Evolutionary conservation across 2,113 vertebrate genomes (phyloP), one percentile per base, ranked within the genome.

Genomic region (Cairina moschata): DNA sequence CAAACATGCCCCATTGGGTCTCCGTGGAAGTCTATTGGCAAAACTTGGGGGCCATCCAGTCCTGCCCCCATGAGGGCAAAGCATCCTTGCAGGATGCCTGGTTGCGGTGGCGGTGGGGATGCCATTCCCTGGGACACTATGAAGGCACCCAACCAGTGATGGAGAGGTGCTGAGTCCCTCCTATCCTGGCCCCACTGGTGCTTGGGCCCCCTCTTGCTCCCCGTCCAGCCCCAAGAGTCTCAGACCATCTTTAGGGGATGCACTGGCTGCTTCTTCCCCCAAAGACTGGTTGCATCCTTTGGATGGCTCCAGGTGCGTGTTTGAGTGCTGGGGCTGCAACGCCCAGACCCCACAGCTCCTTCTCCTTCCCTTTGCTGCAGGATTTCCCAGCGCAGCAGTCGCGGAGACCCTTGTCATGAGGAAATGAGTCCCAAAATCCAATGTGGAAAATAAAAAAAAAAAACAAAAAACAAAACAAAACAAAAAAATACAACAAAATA

Each of bases 361-460:
- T 95, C 77, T 90, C 48, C 81, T 95, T 88, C 40, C 26, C 9
- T 88, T 94, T 1, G 1, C 86, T 93, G 94, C 81, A 88, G 52
- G 76, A 84, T 89, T 55, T 96, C 80, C 32, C 44, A 94, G 74
- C 48, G 29, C 66, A 67, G 69, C 67, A 16, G 56, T 89, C 13
- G 29, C 18, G 55, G 95, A 95, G 91, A 96, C 81, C 95, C 79
- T 97, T 96, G 96, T 97, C 93, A 65, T 44, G 71, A 74, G 60
- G 73, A 95, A 93, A 73, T 2, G 5, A 86, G 91, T 95, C 63
- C 28, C 83, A 88, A 83, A 77, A 91, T 29, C 8, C 10, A 94
- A 97, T 1, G 17, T 55, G 78, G 89, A 93, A 65, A 54, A 44
- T n/a, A 65, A 79, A 73, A 97, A 22, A 50, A 94, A 83, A 32